Evolutionary conservation across 1,140 invertebrate species (phyloP).

Genomic region (Drosophila auraria): DNA sequence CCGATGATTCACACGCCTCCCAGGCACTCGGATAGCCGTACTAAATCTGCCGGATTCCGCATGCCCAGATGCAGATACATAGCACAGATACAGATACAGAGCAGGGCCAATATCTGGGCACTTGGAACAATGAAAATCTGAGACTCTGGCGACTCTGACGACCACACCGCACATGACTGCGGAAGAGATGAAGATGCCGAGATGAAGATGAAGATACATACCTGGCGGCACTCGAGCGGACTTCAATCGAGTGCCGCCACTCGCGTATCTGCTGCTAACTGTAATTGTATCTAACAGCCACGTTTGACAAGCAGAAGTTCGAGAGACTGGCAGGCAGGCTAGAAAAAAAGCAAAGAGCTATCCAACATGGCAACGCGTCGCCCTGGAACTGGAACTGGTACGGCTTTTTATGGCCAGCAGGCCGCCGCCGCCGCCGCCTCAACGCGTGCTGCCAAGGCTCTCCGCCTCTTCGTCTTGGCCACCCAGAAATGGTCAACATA

Average conservation of each 20-base stretch:
- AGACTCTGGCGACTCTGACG: constrained; percentile 36
- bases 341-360: constrained; percentile 12
- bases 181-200: constrained; percentile 48
- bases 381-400: constrained; percentile 76
- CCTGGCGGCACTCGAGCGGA: constrained; percentile 62
- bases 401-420: constrained; percentile 76
- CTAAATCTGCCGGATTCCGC: constrained; percentile 35
- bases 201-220: constrained; percentile 66
- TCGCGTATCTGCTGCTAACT: constrained; percentile 67
- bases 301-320: constrained; percentile 64
- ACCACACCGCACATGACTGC: constrained; percentile 69
- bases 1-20: constrained; percentile 65
- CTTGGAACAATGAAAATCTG: constrained; percentile 68
- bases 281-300: constrained; percentile 82
- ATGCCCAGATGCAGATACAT: constrained; percentile 37
- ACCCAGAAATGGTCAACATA: constrained; percentile 80
- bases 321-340: constrained; percentile 3
- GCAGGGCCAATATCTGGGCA: constrained; percentile 37
- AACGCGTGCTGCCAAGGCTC: constrained; percentile 57
- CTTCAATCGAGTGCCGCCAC: constrained; percentile 51
- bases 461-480: constrained; percentile 30
- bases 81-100: constrained; percentile 23
- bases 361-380: constrained; percentile 65
- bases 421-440: constrained; percentile 41
- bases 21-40: constrained; percentile 3